Conservation (phyloP, 2,113 vertebrate genomes). For the Zonotrichia leucophrys region DNA sequence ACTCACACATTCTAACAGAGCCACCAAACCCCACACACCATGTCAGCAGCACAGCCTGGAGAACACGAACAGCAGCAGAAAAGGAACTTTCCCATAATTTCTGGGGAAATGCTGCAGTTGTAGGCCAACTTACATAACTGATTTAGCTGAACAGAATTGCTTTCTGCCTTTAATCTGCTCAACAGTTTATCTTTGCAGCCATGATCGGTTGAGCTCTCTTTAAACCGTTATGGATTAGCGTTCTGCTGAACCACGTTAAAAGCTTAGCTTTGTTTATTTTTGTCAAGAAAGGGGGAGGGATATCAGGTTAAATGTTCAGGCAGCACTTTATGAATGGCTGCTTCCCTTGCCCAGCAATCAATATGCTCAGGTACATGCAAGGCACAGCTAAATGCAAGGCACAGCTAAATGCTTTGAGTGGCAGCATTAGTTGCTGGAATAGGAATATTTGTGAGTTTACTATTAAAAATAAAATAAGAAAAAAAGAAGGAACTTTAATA, state of each 20-base stretch:
- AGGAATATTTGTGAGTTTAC: background rate
- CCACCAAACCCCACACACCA: background rate
- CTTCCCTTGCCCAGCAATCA: background rate
- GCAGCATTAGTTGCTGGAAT: background rate
- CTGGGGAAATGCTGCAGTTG: background rate
- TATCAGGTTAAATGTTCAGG: conserved; percentile 12
- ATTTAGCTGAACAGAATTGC: conserved; percentile 44
- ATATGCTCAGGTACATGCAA: background rate
- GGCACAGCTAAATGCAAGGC: background rate
- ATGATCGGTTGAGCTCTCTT: conserved; percentile 43
- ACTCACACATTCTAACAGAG: background rate
- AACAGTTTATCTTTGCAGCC: conserved; percentile 61
- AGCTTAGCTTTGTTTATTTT: conserved; percentile 66
- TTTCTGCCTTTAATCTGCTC: conserved; percentile 70
- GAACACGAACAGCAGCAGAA: background rate
- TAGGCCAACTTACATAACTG: conserved; percentile 60
- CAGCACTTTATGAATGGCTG: conserved; percentile 5
- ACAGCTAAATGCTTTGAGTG: background rate
- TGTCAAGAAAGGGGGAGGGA: conserved; percentile 48
- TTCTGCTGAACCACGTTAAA: conserved; percentile 41
- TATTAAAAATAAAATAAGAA: background rate
- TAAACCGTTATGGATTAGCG: conserved; percentile 62
- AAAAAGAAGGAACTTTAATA: background rate
- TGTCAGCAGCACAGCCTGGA: background rate
- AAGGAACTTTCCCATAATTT: conserved; percentile 9